Base-by-base conservation (phyloP, 2,797 vertebrate species). In the Telmatherina bonti region DNA sequence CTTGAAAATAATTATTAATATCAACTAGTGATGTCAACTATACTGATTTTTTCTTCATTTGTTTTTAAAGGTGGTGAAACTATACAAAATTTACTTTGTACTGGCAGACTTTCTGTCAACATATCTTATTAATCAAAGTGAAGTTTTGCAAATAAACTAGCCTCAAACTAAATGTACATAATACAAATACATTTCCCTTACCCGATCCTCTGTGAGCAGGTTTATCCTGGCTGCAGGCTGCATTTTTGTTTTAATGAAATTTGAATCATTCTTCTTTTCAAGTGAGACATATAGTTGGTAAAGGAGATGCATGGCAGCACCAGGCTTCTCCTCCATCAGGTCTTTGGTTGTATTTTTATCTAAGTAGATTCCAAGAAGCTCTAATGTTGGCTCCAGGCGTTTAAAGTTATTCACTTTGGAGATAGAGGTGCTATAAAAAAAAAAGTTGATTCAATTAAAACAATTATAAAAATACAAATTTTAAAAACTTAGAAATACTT, bases 391-490 rank as follows among this genome's bases (percentile, higher is more conserved):
- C 76, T 97, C 93, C 68, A 99, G 83, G 22, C 95, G 96, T 35
- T 93, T 95, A 85, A 97, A 98, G 80, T 99, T 99, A 81, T 94
- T 97, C 73, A 96, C 78, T 86, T 94, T 98, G 61, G 96, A 93
- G 83, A 88, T 90, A 31, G 94, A 90, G 43, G 88, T 82, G 76
- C 95, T 96, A 53, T 26, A 41, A 63, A 51, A 69, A 78, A 67
- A 2, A 36, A 13, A 13, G 12, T 35, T 36, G 13, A 36, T 8
- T n/a, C 3, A 13, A 22, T 18, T 10, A 41, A 41, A 18, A 41
- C 38, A 41, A 41, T 41, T 41, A 4, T 18, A 3, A 36, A 13
- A 36, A 36, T 36, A 13, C 35, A 36, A 0, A 58, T n/a, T 35
- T 10, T 16, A 5, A 35, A 71, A 55, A 35, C 29, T 49, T 51